Base-by-base conservation (phyloP, 2,113 vertebrate genomes). In the Xerus inauris region DNA sequence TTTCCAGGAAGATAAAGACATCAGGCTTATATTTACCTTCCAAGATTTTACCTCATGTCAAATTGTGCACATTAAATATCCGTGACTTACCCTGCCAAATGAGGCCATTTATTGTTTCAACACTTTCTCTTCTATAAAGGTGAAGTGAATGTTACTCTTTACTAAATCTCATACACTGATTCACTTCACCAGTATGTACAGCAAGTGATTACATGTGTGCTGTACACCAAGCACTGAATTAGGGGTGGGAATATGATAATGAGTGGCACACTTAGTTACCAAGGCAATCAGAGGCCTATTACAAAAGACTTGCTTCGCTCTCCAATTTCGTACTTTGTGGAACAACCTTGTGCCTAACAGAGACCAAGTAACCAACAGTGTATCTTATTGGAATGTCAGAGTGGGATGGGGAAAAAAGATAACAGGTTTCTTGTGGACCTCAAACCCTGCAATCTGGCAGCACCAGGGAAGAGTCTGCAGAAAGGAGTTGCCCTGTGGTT, bases 1-100 rank as follows among this genome's bases (percentile, higher is more conserved):
- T 94, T 97, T 59, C 26, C 30, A 89, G 89, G 57, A 95, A 77
- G 26, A 81, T 40, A 49, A 67, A 40, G 59, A 47, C 9, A 90
- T 72, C 30, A 32, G 26, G 30, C 22, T 83, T 86, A 28, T 28
- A 59, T 49, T 92, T 71, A 13, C 72, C 30, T 72, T 47, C 13
- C 6, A 24, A 3, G 54, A 87, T 30, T 30, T 93, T 87, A 83
- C 20, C 47, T 87, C 30, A 35, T 59, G 57, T 93, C 47, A 92
- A 92, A 76, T 32, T 65, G 72, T 49, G 0, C 45, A 45, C 1
- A 45, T 57, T 54, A 62, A 59, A 71, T 65, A 54, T 71, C 9
- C 59, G 4, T 83, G 92, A 85, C 12, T 38, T 80, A 42, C 24
- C 13, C 4, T 83, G n/a, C 6, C 67, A 49, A 94, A 72, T 13